A percentile compares a stretch with the other conserved stretches of the same genome.
Conservation (phyloP, 2,888 invertebrate genomes). For the Drosophila melanosoma region DNA sequence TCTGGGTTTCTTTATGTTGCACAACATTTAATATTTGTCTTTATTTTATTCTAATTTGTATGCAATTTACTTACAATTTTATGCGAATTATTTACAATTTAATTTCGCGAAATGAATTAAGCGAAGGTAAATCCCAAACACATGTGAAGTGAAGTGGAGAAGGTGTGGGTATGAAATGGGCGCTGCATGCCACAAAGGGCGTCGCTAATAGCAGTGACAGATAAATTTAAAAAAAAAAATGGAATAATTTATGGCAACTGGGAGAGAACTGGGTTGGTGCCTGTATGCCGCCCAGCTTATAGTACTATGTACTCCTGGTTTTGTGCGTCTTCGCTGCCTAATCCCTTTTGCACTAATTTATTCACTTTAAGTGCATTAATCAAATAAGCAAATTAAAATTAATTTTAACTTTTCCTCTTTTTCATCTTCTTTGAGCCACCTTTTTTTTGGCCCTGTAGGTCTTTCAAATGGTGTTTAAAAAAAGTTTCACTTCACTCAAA, state of each 20-base stretch:
- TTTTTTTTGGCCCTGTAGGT: background rate
- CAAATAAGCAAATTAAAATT: constrained; percentile 70
- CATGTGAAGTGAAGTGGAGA: constrained; percentile 2
- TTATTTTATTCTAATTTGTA: constrained; percentile 44
- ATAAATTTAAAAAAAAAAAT: constrained; percentile 66
- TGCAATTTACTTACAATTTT: constrained; percentile 72
- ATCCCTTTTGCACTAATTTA: constrained; percentile 72
- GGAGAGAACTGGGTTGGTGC: background rate
- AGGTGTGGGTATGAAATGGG: background rate
- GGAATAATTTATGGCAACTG: constrained; percentile 67
- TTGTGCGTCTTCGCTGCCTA: constrained; percentile 40
- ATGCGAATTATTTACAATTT: constrained; percentile 62
- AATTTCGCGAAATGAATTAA: constrained; percentile 49
- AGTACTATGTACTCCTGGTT: constrained; percentile 12
- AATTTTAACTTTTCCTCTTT: constrained; percentile 55
- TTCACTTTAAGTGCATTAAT: constrained; percentile 69
- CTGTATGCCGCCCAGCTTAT: constrained; percentile 18
- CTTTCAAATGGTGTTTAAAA: background rate
- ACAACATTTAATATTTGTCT: constrained; percentile 1
- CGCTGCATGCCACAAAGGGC: constrained; percentile 10
- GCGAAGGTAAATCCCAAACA: constrained; percentile 37
- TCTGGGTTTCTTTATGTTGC: background rate
- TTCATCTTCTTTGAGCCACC: constrained; percentile 1
- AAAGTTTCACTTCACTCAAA: background rate
- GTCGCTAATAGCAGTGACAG: constrained; percentile 47